These are phyloP conservation scores for Amphiura filiformis DNA, from an alignment of 35 echinoderm and acorn worm genomes.

Conservation along the genomic window DNA sequence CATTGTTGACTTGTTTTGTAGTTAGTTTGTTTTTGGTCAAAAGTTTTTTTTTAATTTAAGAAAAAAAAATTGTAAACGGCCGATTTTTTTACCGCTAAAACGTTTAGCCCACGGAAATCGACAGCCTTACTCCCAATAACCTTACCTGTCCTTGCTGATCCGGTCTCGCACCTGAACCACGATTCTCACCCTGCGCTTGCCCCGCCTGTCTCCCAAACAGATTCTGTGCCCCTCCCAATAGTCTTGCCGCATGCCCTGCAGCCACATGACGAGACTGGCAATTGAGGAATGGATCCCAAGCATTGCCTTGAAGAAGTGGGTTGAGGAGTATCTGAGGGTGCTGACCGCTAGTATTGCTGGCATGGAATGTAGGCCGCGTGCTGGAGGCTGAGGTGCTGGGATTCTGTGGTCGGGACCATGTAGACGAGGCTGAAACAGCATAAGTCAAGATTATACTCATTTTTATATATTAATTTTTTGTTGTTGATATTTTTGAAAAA, in stretches of 20 bases:
- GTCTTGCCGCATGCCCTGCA: constrained; percentile 19
- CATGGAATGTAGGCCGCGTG: constrained; percentile 28
- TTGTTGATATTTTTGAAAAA: too few species aligned
- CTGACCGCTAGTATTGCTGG: constrained; percentile 19
- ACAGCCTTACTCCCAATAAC: too few species aligned
- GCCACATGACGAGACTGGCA: constrained; percentile 76
- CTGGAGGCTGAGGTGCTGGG: neutral
- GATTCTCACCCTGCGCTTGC: neutral
- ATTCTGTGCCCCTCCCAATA: neutral
- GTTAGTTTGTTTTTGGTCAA: too few species aligned
- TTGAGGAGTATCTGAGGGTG: constrained; percentile 40
- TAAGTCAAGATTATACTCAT: neutral
- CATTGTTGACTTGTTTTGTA: too few species aligned
- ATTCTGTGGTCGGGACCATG: neutral
- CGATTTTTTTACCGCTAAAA: too few species aligned
- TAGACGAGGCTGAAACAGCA: neutral
- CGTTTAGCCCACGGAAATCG: too few species aligned
- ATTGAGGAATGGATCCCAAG: constrained; percentile 80
- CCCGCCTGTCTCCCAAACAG: neutral
- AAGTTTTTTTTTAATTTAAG: too few species aligned
- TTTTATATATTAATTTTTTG: too few species aligned
- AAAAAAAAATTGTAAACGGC: too few species aligned
- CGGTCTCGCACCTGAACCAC: neutral
- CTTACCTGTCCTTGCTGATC: neutral
- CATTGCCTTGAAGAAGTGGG: constrained; percentile 15